Evolutionary conservation across 2,888 invertebrate genomes (phyloP).

Genomic region (Tachina fera): DNA sequence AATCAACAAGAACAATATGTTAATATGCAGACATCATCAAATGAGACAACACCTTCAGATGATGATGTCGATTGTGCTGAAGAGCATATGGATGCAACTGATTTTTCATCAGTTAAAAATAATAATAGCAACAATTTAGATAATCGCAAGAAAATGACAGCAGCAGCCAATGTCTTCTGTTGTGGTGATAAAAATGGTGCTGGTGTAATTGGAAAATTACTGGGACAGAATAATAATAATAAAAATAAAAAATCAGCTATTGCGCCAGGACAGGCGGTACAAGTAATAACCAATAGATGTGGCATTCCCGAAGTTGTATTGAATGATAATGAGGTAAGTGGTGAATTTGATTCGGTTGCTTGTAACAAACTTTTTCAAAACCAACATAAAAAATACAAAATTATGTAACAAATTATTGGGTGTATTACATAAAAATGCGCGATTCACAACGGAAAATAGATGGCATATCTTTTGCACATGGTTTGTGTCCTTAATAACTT

Average conservation of each 20-base stretch:
- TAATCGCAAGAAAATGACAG: slow-evolving; percentile 72
- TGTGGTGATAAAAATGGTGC: slow-evolving; percentile 75
- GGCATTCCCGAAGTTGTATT: slow-evolving; percentile 47
- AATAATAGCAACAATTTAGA: slow-evolving; percentile 80
- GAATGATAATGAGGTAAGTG: slow-evolving; percentile 55
- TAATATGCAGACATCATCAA: slow-evolving; percentile 71
- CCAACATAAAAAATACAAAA: too few relatives aligned
- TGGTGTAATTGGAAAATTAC: slow-evolving; percentile 75
- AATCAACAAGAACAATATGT: slow-evolving; percentile 77
- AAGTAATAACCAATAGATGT: slow-evolving; percentile 85
- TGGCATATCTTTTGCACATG: too few relatives aligned
- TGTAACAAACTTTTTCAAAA: slow-evolving; percentile 7
- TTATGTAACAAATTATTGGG: too few relatives aligned
- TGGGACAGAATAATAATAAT: slow-evolving; percentile 58
- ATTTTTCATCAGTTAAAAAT: slow-evolving; percentile 79
- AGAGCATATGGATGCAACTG: slow-evolving; percentile 81
- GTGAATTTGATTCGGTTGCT: background rate
- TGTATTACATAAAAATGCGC: too few relatives aligned
- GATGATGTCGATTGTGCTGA: slow-evolving; percentile 68
- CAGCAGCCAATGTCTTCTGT: slow-evolving; percentile 79
- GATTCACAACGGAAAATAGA: too few relatives aligned
- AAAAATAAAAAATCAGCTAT: slow-evolving; percentile 40
- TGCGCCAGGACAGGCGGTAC: slow-evolving; percentile 89
- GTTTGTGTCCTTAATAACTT: too few relatives aligned
- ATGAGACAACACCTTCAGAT: slow-evolving; percentile 73